phyloP scores from a whole-genome alignment of 2,797 vertebrate species.

The Lepidocolaptes lacrymiger region DNA sequence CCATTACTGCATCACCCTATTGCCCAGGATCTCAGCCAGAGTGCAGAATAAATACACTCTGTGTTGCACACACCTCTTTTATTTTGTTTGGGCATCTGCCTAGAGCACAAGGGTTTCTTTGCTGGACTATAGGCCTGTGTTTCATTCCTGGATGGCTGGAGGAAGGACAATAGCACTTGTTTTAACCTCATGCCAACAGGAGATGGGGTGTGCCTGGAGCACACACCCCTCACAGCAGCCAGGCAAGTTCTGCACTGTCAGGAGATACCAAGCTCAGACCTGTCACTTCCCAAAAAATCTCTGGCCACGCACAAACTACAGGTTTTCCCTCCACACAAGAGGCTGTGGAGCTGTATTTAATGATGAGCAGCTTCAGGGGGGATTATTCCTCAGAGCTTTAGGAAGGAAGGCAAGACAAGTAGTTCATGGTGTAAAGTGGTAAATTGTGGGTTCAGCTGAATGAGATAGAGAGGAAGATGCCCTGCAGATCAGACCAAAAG shows the following conservation, averaged over 20 bases:
- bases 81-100: neutral
- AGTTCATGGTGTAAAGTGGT: neutral
- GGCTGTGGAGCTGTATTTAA: neutral
- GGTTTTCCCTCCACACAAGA: neutral
- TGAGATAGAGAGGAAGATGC: neutral
- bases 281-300: neutral
- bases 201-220: neutral
- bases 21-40: neutral
- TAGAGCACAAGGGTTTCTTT: neutral
- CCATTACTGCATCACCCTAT: neutral
- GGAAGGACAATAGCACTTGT: neutral
- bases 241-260: neutral
- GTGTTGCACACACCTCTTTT: neutral
- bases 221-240: neutral
- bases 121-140: neutral
- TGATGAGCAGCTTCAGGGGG: neutral
- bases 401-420: neutral
- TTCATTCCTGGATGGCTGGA: neutral
- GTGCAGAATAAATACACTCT: neutral
- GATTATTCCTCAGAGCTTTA: neutral
- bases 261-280: neutral
- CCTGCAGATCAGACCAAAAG: neutral
- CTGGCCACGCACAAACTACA: fast-evolving
- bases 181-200: neutral
- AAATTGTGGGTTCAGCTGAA: neutral